phyloP scores from a whole-genome alignment of 2,888 invertebrate genomes.

The Pachydiplax longipennis region DNA sequence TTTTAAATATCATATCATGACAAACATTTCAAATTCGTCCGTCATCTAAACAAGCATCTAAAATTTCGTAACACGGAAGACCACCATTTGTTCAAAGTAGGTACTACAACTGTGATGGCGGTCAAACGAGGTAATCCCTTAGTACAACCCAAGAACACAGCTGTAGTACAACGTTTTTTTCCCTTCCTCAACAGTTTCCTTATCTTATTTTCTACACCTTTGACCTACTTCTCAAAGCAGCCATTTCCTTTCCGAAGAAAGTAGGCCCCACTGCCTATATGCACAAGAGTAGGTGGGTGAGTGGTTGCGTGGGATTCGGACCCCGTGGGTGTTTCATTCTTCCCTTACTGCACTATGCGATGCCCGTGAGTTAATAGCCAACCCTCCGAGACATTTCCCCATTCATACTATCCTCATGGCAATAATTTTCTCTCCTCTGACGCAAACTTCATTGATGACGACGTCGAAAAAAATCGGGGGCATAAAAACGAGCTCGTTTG shows the following conservation, averaged over 20 bases:
- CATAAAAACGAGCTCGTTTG: background rate
- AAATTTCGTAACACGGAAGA: no score
- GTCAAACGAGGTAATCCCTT: no score
- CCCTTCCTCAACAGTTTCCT: background rate
- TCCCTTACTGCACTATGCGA: background rate
- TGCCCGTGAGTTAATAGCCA: background rate
- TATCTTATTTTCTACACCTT: background rate
- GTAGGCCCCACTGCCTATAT: background rate
- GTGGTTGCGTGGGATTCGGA: background rate
- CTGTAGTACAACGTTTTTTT: background rate
- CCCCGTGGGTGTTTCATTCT: background rate
- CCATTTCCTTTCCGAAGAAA: background rate
- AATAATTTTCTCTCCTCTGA: conserved; percentile 5
- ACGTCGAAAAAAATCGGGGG: background rate
- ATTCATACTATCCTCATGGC: background rate
- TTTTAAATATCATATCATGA: no score
- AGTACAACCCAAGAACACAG: no score
- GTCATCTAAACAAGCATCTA: no score
- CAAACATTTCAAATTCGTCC: no score
- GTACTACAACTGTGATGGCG: no score
- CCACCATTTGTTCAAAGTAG: no score
- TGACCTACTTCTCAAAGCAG: background rate
- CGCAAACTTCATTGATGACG: conserved; percentile 15
- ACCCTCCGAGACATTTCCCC: background rate
- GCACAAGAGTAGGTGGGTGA: background rate